phyloP scores from a whole-genome alignment of 2,888 invertebrate genomes.

The Torymus auratus region DNA sequence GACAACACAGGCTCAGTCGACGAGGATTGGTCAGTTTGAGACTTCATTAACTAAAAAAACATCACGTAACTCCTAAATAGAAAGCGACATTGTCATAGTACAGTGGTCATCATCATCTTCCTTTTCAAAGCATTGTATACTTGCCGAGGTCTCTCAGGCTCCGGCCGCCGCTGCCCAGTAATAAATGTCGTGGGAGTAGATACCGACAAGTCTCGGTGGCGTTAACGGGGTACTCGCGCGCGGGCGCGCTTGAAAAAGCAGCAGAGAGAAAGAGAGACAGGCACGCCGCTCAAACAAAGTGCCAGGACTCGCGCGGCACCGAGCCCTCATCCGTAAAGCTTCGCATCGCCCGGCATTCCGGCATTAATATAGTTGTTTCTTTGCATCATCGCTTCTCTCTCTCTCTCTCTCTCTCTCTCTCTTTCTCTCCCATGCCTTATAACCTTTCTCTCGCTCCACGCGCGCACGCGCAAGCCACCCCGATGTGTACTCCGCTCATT shows the following conservation, averaged over 20 bases:
- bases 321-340: constrained; percentile 61
- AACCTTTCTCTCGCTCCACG: too few relatives aligned
- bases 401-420: neutral
- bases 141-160: neutral
- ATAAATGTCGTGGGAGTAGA: constrained; percentile 52
- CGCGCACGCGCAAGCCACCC: too few relatives aligned
- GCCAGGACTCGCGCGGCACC: constrained; percentile 58
- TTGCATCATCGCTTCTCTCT: constrained; percentile 37
- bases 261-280: constrained; percentile 24
- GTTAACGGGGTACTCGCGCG: constrained; percentile 34
- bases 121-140: constrained; percentile 10
- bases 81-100: too few relatives aligned
- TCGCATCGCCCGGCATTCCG: constrained; percentile 60
- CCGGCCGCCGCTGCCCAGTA: neutral
- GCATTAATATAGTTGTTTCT: constrained; percentile 65
- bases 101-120: too few relatives aligned
- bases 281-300: constrained; percentile 60
- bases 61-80: too few relatives aligned
- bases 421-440: too few relatives aligned
- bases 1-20: too few relatives aligned
- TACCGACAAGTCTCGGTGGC: constrained; percentile 2
- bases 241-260: neutral
- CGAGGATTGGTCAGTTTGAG: too few relatives aligned
- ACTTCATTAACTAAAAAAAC: too few relatives aligned
- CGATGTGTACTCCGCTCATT: neutral